A percentile compares a stretch with the other conserved stretches of the same genome.
Evolutionary conservation across 2,113 vertebrate species (phyloP).

Genomic region (Lophochroa leadbeateri): DNA sequence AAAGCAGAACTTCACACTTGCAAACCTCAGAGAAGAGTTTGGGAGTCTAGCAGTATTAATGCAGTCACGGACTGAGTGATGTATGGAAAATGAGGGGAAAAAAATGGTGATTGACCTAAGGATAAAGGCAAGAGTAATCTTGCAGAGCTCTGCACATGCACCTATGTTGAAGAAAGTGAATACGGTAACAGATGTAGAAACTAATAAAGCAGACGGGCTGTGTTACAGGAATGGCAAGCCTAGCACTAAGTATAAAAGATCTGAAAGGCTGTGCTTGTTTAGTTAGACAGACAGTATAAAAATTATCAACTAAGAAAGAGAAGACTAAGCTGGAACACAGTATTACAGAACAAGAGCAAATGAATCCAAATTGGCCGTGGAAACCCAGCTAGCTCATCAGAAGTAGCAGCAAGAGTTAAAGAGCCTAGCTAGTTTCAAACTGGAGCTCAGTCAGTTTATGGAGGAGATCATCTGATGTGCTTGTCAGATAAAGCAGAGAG

Average conservation of each 20-base stretch:
- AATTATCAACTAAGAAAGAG: not conserved
- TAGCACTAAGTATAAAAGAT: not conserved
- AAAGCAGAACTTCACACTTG: not conserved
- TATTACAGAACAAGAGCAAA: not conserved
- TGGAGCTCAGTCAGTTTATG: not conserved
- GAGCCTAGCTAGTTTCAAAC: not conserved
- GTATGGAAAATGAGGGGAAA: not conserved
- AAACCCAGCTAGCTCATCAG: not conserved
- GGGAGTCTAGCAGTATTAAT: not conserved
- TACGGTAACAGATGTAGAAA: not conserved
- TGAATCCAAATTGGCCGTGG: not conserved
- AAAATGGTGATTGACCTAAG: not conserved
- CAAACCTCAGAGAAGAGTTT: not conserved
- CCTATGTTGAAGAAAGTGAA: not conserved
- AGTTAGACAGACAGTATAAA: not conserved
- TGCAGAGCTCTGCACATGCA: not conserved
- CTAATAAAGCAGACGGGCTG: not conserved
- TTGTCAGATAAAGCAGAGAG: not conserved
- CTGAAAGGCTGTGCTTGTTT: not conserved
- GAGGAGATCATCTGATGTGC: not conserved
- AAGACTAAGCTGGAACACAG: not conserved
- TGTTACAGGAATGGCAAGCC: not conserved
- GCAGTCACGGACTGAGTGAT: not conserved
- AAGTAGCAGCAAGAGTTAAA: constrained; percentile 14
- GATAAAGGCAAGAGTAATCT: not conserved